phyloP scores from a whole-genome alignment of 2,888 invertebrate genomes.

The Tetranychus piercei region DNA sequence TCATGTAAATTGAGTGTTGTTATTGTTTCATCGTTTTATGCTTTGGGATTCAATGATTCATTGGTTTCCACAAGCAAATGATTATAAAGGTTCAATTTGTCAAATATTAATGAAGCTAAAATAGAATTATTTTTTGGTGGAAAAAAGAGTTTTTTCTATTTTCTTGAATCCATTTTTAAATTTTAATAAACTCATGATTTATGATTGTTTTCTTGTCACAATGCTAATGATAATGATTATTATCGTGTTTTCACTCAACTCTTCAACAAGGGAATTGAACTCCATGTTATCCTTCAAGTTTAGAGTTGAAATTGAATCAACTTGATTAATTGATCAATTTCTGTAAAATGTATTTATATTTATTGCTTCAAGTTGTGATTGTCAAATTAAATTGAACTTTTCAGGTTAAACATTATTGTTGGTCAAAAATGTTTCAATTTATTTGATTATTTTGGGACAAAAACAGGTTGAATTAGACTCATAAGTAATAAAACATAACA shows the following conservation, averaged over 20 bases:
- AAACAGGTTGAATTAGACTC: too few relatives aligned
- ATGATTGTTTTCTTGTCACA: background rate
- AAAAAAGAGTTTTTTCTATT: background rate
- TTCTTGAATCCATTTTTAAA: background rate
- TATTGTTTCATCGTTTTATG: too few relatives aligned
- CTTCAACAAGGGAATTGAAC: background rate
- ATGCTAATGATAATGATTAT: background rate
- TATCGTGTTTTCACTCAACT: background rate
- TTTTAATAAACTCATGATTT: background rate
- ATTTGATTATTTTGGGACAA: too few relatives aligned
- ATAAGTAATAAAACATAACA: too few relatives aligned
- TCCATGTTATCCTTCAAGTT: background rate
- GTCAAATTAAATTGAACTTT: background rate
- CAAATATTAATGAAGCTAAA: too few relatives aligned
- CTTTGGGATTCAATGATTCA: too few relatives aligned
- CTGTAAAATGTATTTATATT: background rate
- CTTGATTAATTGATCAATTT: background rate
- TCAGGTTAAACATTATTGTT: too few relatives aligned
- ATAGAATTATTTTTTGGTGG: too few relatives aligned
- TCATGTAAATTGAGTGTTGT: too few relatives aligned
- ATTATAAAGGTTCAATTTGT: too few relatives aligned
- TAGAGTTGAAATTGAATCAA: background rate
- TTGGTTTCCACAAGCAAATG: too few relatives aligned
- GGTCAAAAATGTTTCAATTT: too few relatives aligned
- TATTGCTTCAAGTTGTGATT: background rate